phyloP scores from a whole-genome alignment of 2,797 vertebrate species.

The Carcharodon carcharias region DNA sequence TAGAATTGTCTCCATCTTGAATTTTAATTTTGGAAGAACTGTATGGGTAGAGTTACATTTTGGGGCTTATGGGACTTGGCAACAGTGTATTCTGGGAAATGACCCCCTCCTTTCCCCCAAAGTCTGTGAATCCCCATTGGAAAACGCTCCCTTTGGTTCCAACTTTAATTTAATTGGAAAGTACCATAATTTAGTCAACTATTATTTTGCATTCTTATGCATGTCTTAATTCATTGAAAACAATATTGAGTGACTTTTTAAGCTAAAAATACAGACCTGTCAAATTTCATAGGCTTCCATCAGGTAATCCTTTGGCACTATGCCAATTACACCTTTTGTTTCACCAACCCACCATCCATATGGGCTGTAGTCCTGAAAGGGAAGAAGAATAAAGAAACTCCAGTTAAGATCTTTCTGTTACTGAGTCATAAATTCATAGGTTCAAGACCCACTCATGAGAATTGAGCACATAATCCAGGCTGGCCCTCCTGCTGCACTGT shows the following conservation, averaged over 20 bases:
- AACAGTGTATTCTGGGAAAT: not conserved
- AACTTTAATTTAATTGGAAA: not conserved
- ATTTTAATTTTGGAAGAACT: not conserved
- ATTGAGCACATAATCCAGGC: not conserved
- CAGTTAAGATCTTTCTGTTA: not conserved
- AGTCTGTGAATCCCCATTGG: not conserved
- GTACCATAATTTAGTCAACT: not conserved
- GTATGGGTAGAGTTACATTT: not conserved
- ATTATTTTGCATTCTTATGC: not conserved
- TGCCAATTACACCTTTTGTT: not conserved
- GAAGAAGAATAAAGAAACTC: not conserved
- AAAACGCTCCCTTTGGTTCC: not conserved
- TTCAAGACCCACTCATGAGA: not conserved
- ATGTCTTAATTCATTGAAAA: not conserved
- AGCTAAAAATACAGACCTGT: not conserved
- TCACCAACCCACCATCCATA: conserved; percentile 33
- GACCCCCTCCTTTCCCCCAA: not conserved
- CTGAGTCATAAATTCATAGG: not conserved
- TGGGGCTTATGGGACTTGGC: not conserved
- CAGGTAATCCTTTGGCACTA: conserved; percentile 23
- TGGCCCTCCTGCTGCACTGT: not conserved
- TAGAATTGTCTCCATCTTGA: not conserved
- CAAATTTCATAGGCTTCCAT: not conserved
- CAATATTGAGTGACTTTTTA: too few relatives aligned
- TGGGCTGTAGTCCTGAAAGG: not conserved